A percentile compares a stretch with the other conserved stretches of the same genome.
These are phyloP conservation scores for Acleris emargana DNA, from an alignment of 2,888 invertebrate genomes.

Conservation along the genomic window DNA sequence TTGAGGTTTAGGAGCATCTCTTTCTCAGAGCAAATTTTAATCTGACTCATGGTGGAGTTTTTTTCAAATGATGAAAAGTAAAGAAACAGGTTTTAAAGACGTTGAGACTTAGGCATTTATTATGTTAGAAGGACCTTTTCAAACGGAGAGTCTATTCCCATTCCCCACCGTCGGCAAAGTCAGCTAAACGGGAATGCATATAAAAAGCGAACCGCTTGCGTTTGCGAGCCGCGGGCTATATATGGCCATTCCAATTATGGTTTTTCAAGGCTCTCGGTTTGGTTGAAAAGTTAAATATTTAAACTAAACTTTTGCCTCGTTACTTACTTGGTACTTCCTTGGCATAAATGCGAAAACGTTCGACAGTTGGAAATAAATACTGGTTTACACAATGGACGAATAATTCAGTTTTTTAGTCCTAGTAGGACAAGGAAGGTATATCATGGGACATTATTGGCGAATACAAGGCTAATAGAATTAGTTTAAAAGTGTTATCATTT, in stretches of 20 bases:
- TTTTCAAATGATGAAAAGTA: not conserved
- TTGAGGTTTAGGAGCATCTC: not conserved
- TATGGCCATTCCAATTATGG: conserved; percentile 29
- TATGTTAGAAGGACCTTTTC: not conserved
- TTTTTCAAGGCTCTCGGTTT: conserved; percentile 6
- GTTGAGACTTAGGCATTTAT: not conserved
- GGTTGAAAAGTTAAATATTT: conserved; percentile 24
- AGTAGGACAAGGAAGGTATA: no score
- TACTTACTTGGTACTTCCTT: conserved; percentile 1
- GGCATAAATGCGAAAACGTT: not conserved
- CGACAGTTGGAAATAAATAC: not conserved
- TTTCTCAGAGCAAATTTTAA: not conserved
- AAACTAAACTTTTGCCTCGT: conserved; percentile 5
- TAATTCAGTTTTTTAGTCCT: no score
- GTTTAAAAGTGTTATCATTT: no score
- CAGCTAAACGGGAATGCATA: conserved; percentile 17
- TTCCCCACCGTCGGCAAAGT: not conserved
- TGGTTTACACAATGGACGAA: no score
- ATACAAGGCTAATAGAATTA: no score
- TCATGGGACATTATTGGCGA: no score
- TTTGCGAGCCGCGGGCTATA: conserved; percentile 4
- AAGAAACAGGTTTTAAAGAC: not conserved
- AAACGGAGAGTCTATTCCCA: not conserved
- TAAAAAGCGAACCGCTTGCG: conserved; percentile 16
- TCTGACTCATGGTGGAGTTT: no score